phyloP scores from a whole-genome alignment of 2,113 vertebrate genomes.

The Butorides virescens region DNA sequence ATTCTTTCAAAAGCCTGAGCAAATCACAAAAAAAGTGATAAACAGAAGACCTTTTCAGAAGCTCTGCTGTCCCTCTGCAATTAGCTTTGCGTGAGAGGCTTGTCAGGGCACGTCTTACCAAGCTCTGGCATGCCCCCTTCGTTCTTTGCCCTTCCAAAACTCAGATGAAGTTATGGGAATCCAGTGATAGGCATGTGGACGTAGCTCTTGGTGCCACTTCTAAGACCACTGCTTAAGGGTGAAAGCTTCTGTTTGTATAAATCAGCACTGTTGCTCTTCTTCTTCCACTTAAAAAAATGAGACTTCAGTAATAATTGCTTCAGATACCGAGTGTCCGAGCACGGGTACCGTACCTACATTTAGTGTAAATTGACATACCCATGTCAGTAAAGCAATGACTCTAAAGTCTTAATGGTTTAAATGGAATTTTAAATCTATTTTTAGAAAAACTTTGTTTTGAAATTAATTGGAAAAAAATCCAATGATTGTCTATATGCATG shows the following conservation, averaged over 20 bases:
- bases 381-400: neutral
- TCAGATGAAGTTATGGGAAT: neutral
- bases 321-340: neutral
- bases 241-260: neutral
- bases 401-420: neutral
- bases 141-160: neutral
- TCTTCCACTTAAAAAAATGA: neutral
- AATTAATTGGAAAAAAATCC: neutral
- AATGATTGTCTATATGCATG: rapidly evolving
- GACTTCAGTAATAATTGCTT: neutral
- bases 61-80: neutral
- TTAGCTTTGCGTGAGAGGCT: slow-evolving; percentile 14
- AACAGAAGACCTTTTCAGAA: slow-evolving; percentile 17
- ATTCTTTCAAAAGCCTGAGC: neutral
- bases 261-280: neutral
- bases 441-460: neutral
- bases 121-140: neutral
- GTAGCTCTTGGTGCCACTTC: neutral
- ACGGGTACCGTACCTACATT: neutral
- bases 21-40: neutral
- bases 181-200: neutral
- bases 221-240: neutral
- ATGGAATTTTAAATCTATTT: neutral
- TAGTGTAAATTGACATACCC: neutral
- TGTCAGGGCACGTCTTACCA: neutral